Evolutionary conservation across 2,888 invertebrate genomes (phyloP).

Genomic region (Ophion ellenae): DNA sequence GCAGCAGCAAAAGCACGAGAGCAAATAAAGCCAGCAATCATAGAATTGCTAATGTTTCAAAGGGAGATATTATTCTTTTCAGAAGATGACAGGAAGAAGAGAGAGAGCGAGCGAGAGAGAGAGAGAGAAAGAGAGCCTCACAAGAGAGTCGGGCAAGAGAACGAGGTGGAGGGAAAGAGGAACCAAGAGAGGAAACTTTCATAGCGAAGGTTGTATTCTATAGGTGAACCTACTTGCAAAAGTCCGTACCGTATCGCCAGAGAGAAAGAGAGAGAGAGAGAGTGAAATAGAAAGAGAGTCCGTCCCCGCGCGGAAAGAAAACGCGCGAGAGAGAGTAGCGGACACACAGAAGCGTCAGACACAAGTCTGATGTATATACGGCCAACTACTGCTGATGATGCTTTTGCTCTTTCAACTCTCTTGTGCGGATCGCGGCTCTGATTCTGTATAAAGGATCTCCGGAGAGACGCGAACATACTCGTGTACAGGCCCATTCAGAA

Average conservation of each 20-base stretch:
- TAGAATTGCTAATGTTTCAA: conserved; percentile 81
- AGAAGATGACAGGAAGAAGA: conserved; percentile 73
- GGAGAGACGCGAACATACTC: conserved; percentile 4
- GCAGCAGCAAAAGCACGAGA: conserved; percentile 48
- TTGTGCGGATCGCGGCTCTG: conserved; percentile 26
- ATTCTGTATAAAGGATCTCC: conserved; percentile 17
- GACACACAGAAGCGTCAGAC: conserved; percentile 49
- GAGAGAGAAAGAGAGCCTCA: conserved; percentile 3
- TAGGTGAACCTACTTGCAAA: conserved; percentile 12
- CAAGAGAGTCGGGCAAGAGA: conserved; percentile 29
- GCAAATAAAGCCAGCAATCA: conserved; percentile 80
- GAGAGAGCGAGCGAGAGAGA: conserved; percentile 41
- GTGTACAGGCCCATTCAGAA: conserved; percentile 20
- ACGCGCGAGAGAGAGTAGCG: conserved; percentile 44
- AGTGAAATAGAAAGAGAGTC: conserved; percentile 4
- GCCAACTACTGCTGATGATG: conserved; percentile 45
- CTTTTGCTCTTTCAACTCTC: conserved; percentile 42
- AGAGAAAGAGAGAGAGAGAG: not conserved
- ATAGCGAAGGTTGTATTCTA: conserved; percentile 28
- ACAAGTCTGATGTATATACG: conserved; percentile 41
- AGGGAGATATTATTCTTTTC: conserved; percentile 79
- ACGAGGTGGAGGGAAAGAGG: conserved; percentile 14
- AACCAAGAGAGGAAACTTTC: conserved; percentile 50
- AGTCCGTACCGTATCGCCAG: conserved; percentile 42
- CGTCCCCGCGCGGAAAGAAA: conserved; percentile 44